Base-by-base conservation (phyloP, 2,113 vertebrate genomes). In the Scatophagus argus region DNA sequence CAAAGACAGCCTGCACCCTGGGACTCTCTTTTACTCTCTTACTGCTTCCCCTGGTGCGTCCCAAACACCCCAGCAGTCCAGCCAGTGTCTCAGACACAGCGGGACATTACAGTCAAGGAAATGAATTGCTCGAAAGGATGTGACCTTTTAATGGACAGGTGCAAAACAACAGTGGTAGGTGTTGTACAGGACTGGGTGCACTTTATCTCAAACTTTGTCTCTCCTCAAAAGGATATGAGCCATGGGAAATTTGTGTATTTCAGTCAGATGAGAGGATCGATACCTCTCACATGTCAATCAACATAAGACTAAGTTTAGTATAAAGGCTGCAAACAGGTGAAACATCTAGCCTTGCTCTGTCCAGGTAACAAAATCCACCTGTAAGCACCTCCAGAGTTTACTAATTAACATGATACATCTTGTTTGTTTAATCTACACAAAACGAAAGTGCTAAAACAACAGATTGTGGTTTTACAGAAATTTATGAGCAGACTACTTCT, bases 51-150 rank as follows among this genome's bases (percentile, higher is more conserved):
- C 64, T 64, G 49, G 67, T 77, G 63, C 76, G 77, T 75, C 74
- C 73, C 49, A 79, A 80, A 71, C 65, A 65, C 73, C 64, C 47
- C 73, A 70, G 79, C 73, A 56, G 73, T 55, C 61, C 56, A 78
- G 83, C 71, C 51, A 87, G 39, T 36, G 8, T 59, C 8, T 1
- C 51, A 51, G 60, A 77, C 61, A 64, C 25, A 0, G 49, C 25
- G 27, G 36, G 74, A 76, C 74, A 79, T 76, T 81, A 59, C 87
- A 74, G 77, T 78, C 46, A 47, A 75, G 63, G 82, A 89, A 80
- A 85, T 85, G 29, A 84, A 86, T 87, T 79, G 77, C 84, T 86
- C 51, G 54, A 75, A 68, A 63, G 84, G 84, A 85, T 89, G 85
- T 82, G 72, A 90, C 65, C 74, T 81, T 87, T 84, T 88, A 79